These are phyloP conservation scores for Spinibarbus caldwelli DNA, from an alignment of 2,797 vertebrate species.

Conservation along the genomic window DNA sequence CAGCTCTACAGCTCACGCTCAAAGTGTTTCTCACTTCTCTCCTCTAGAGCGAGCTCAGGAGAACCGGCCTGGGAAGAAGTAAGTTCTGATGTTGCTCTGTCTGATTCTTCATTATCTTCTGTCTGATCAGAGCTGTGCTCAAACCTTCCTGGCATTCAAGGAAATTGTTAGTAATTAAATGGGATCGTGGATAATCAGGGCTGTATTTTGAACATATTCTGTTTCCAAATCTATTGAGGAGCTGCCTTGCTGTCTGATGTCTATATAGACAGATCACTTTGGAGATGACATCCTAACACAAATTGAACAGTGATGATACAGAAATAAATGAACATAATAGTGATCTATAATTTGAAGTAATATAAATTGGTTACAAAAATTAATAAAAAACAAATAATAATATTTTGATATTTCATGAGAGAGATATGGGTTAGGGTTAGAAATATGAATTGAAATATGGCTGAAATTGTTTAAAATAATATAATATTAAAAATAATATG, in stretches of 20 bases:
- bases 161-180: conserved; percentile 66
- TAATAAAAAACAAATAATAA: too few relatives aligned
- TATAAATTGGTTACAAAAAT: background rate
- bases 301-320: background rate
- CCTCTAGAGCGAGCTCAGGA: conserved; percentile 87
- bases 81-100: conserved; percentile 73
- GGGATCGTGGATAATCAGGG: conserved; percentile 65
- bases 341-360: background rate
- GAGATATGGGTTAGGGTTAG: too few relatives aligned
- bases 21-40: conserved; percentile 13
- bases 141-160: conserved; percentile 51
- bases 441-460: background rate
- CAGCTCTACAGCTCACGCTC: background rate
- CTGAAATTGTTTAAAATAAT: background rate
- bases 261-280: background rate
- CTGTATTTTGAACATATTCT: background rate
- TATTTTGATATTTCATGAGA: too few relatives aligned
- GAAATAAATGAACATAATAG: background rate
- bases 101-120: conserved; percentile 52
- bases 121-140: conserved; percentile 38
- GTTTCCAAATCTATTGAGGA: background rate
- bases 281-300: background rate
- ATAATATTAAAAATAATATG: too few relatives aligned
- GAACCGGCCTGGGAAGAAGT: conserved; percentile 86
- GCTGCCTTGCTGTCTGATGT: background rate